Base-by-base conservation (phyloP, 2,797 vertebrate species). In the Pteropus rufus region DNA sequence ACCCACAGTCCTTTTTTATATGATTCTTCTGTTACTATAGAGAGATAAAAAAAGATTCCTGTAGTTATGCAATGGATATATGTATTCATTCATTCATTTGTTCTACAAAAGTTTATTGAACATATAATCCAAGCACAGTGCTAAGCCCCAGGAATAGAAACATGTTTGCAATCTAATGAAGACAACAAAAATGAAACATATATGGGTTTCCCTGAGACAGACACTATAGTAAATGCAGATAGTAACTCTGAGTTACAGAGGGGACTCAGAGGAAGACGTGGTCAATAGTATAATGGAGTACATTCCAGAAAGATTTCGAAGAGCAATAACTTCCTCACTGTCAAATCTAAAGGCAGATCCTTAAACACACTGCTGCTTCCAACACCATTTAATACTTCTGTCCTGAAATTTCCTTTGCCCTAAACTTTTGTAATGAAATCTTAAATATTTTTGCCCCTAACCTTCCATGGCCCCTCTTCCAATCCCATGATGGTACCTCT, bases 61-160 rank as follows among this genome's bases (percentile, higher is more conserved):
- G 70, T 11, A 39, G 26, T 75, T 91, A 80, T 18, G 18, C 64
- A 67, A 92, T 72, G 9, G 52, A 60, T 60, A 54, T 7, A 60
- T n/a, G 26, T 73, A 56, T 64, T 85, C 14, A 24, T 69, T 77
- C 60, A 21, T 88, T 84, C 54, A 64, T 39, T 89, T 29, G 79
- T 82, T 91, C 85, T 46, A 72, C 56, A 89, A 94, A 49, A 18
- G 92, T 67, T 87, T 92, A 77, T 34, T 92, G 79, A 90, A 85
- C 36, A 84, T 81, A 67, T 56, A 77, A 79, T 70, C 19, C 4
- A 91, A 67, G 7, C 31, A 83, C 12, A 52, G 80, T 72, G 62
- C 26, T 87, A 70, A 21, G 31, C 18, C 49, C 70, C 44, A 56
- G 18, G 26, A 6, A 88, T n/a, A 58, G n/a, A 91, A 72, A 58